These are phyloP conservation scores for Notodonta dromedarius DNA, from an alignment of 2,888 invertebrate genomes.

Conservation along the genomic window DNA sequence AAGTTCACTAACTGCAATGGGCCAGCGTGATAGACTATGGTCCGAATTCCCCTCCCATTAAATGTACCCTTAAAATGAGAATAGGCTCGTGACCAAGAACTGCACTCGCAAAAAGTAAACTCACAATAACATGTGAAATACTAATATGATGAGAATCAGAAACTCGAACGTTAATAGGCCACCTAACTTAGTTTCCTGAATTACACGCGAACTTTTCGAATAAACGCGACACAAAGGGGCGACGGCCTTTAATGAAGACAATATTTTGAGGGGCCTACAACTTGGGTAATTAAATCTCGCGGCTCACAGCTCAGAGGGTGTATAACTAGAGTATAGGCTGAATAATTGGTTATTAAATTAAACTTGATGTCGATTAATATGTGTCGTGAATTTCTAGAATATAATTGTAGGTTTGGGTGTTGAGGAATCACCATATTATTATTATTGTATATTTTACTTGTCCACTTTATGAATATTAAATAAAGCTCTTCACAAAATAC, in stretches of 20 bases:
- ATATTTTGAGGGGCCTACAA: constrained; percentile 70
- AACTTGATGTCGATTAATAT: constrained; percentile 59
- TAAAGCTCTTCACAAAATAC: neutral
- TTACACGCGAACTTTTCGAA: constrained; percentile 79
- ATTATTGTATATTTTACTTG: too few species aligned
- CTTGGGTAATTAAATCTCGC: constrained; percentile 73
- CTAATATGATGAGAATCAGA: constrained; percentile 50
- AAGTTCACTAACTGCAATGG: too few species aligned
- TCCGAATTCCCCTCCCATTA: too few species aligned
- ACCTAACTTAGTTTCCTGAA: constrained; percentile 67
- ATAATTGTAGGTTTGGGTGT: constrained; percentile 31
- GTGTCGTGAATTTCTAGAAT: constrained; percentile 25
- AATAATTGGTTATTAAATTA: constrained; percentile 60
- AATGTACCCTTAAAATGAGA: too few species aligned
- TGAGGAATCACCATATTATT: neutral
- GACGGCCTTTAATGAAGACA: constrained; percentile 74
- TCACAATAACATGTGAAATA: constrained; percentile 26
- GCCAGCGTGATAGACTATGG: too few species aligned
- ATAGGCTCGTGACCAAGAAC: neutral
- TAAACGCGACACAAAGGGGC: constrained; percentile 74
- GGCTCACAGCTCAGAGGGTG: constrained; percentile 52
- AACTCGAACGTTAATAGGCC: constrained; percentile 66
- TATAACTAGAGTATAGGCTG: constrained; percentile 43
- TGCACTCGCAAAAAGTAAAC: neutral
- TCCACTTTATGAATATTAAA: too few species aligned